Evolutionary conservation across 2,888 invertebrate genomes (phyloP).

Genomic region (Patella ulyssiponensis): DNA sequence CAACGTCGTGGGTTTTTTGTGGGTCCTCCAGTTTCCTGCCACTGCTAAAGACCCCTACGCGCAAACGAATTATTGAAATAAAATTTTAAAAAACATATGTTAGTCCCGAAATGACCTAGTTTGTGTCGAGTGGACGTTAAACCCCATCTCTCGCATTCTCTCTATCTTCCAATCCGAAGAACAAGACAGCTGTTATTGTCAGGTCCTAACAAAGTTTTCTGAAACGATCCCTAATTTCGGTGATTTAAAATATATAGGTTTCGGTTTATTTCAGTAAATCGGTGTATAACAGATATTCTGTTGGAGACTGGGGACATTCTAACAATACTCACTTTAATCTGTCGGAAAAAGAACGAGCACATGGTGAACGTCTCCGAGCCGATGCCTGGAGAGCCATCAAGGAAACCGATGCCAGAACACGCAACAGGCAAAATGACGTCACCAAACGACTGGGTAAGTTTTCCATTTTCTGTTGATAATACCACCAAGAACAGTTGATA

Average conservation of each 20-base stretch:
- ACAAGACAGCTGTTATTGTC: too few species aligned
- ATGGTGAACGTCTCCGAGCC: conserved; percentile 65
- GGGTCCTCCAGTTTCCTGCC: too few species aligned
- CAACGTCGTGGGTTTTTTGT: too few species aligned
- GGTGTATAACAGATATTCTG: conserved; percentile 7
- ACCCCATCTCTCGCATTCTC: too few species aligned
- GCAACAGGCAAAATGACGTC: conserved; percentile 79
- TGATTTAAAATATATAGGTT: too few species aligned
- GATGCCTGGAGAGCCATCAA: conserved; percentile 70
- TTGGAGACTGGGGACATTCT: conserved; percentile 77
- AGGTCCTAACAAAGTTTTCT: too few species aligned
- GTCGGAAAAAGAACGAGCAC: conserved; percentile 87
- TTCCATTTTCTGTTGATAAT: background rate
- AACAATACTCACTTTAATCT: conserved; percentile 84
- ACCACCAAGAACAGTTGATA: background rate
- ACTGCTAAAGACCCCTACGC: too few species aligned
- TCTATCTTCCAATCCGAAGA: too few species aligned
- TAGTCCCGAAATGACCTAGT: too few species aligned
- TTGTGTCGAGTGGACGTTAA: too few species aligned
- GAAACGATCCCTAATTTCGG: background rate
- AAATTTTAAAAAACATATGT: too few species aligned
- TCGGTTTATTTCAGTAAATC: conserved; percentile 15
- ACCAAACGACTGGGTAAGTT: conserved; percentile 83
- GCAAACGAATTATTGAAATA: too few species aligned
- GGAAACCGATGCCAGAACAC: conserved; percentile 70